These are phyloP conservation scores for Lobophora halterata DNA, from an alignment of 2,888 invertebrate genomes.

Conservation along the genomic window DNA sequence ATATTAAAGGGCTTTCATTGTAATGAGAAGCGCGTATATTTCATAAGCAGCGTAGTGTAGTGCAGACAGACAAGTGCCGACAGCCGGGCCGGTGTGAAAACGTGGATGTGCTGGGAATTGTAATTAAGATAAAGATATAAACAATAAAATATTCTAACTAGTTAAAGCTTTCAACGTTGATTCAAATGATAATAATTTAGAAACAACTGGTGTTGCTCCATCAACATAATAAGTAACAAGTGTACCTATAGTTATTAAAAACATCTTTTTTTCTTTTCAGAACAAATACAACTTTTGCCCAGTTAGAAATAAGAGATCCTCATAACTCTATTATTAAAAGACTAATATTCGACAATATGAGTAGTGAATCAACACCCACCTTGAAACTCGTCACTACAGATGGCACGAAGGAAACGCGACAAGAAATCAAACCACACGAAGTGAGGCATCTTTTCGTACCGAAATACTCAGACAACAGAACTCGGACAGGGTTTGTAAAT, in stretches of 20 bases:
- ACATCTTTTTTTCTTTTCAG: constrained; percentile 51
- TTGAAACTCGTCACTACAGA: constrained; percentile 63
- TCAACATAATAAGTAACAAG: background rate
- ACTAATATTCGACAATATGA: constrained; percentile 66
- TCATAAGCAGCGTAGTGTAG: constrained; percentile 18
- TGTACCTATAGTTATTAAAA: background rate
- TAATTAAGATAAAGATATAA: constrained; percentile 10
- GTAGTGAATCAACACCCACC: constrained; percentile 56
- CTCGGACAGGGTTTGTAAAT: constrained; percentile 65
- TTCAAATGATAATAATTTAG: constrained; percentile 2
- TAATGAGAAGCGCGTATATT: constrained; percentile 13
- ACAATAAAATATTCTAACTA: constrained; percentile 13
- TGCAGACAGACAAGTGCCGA: constrained; percentile 10
- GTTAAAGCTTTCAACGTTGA: constrained; percentile 1
- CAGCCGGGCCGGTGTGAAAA: constrained; percentile 10
- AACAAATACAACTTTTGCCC: constrained; percentile 69
- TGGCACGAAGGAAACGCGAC: constrained; percentile 60
- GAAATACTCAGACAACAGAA: constrained; percentile 65
- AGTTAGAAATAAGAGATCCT: constrained; percentile 66
- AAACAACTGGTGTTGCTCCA: background rate
- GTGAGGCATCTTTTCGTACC: constrained; percentile 69
- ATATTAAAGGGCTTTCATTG: constrained; percentile 15
- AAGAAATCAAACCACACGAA: constrained; percentile 71
- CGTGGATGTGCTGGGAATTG: constrained; percentile 14
- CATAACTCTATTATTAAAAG: constrained; percentile 66